These are phyloP conservation scores for Porites lutea DNA, from an alignment of 64 coral and sea anemone species.

Conservation along the genomic window DNA sequence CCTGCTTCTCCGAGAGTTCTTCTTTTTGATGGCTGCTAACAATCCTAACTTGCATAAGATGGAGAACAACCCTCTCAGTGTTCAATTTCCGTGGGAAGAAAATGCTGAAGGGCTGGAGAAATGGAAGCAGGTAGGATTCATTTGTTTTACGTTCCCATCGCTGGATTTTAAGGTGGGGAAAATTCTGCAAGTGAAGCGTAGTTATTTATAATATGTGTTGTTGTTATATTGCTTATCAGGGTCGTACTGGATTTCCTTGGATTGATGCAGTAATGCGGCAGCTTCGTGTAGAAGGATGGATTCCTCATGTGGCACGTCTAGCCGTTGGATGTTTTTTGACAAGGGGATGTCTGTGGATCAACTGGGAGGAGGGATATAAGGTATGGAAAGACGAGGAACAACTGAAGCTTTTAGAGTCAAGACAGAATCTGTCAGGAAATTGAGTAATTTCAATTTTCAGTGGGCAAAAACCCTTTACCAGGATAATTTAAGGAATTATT, in stretches of 20 bases:
- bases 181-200: background rate
- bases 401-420: too few relatives aligned
- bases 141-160: background rate
- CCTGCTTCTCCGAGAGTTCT: conserved; percentile 39
- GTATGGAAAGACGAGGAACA: background rate
- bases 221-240: conserved; percentile 31
- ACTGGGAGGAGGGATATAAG: conserved; percentile 96
- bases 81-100: conserved; percentile 58
- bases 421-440: too few relatives aligned
- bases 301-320: conserved; percentile 86
- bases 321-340: conserved; percentile 95
- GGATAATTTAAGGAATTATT: too few relatives aligned
- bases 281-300: conserved; percentile 81
- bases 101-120: conserved; percentile 27
- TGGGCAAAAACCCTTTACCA: too few relatives aligned
- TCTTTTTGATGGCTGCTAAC: conserved; percentile 17
- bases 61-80: conserved; percentile 28
- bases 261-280: conserved; percentile 94
- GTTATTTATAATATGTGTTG: background rate
- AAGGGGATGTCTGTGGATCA: conserved; percentile 92
- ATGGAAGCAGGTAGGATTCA: conserved; percentile 34
- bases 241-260: conserved; percentile 90
- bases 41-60: conserved; percentile 54
- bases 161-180: background rate
- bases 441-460: too few relatives aligned